Evolutionary conservation across 2,113 vertebrate genomes (phyloP).

Genomic region (Lonchura striata): DNA sequence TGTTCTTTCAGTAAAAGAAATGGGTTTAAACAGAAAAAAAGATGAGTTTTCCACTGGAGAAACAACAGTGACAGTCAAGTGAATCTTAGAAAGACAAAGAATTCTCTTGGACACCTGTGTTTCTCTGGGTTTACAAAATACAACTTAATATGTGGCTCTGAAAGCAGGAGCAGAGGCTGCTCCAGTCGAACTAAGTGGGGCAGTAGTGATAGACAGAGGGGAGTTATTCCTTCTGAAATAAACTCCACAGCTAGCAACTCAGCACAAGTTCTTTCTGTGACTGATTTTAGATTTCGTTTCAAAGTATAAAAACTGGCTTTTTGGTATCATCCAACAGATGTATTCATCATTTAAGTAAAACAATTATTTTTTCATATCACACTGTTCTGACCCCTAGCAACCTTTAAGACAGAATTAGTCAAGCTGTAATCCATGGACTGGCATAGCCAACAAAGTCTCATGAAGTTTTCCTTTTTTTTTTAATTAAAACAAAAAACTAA

Average conservation of each 20-base stretch:
- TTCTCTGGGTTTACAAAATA: background rate
- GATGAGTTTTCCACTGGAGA: background rate
- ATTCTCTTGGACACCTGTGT: background rate
- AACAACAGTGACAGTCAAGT: background rate
- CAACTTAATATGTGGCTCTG: accelerated
- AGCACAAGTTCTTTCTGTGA: background rate
- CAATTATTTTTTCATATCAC: background rate
- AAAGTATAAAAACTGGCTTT: background rate
- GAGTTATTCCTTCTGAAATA: background rate
- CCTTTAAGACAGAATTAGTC: background rate
- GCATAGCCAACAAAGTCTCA: background rate
- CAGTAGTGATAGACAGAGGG: accelerated
- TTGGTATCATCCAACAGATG: background rate
- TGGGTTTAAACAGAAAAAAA: background rate
- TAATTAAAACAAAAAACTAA: background rate
- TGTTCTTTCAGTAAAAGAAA: background rate
- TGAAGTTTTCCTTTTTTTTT: background rate
- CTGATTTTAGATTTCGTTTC: background rate
- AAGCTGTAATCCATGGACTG: background rate
- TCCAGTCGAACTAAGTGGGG: accelerated
- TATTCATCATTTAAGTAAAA: background rate
- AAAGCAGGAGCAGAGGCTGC: background rate
- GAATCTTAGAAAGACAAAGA: background rate
- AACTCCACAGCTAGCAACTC: background rate
- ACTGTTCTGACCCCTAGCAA: background rate